phyloP scores from a whole-genome alignment of 1,140 invertebrate species.

The Teleogryllus occipitalis region DNA sequence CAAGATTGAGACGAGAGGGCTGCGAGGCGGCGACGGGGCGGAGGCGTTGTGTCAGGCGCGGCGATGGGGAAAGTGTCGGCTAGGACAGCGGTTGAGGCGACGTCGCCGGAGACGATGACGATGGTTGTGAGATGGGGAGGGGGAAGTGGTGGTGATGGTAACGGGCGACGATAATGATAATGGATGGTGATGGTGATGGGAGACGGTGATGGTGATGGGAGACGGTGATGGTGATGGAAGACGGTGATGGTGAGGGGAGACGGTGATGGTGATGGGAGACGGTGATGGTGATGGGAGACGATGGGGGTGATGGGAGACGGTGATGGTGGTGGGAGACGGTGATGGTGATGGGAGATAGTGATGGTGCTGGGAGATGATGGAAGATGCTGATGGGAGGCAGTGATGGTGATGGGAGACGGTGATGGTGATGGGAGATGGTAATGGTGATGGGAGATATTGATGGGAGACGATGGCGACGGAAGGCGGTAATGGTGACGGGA shows the following conservation, averaged over 20 bases:
- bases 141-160: no score
- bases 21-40: background rate
- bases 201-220: background rate
- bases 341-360: background rate
- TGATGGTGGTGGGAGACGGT: background rate
- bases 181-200: no score
- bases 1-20: background rate
- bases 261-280: background rate
- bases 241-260: background rate
- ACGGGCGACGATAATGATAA: no score
- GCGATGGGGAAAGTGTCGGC: no score
- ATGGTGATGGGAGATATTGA: background rate
- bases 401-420: background rate
- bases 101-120: no score
- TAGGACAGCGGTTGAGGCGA: no score
- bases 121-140: no score
- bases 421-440: background rate
- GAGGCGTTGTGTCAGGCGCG: background rate
- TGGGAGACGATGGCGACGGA: no score
- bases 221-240: background rate
- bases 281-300: background rate
- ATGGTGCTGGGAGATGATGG: background rate
- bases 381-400: background rate
- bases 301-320: background rate
- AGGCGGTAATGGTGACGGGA: no score